phyloP scores from a whole-genome alignment of 2,797 vertebrate species.

The Sardinella longiceps region DNA sequence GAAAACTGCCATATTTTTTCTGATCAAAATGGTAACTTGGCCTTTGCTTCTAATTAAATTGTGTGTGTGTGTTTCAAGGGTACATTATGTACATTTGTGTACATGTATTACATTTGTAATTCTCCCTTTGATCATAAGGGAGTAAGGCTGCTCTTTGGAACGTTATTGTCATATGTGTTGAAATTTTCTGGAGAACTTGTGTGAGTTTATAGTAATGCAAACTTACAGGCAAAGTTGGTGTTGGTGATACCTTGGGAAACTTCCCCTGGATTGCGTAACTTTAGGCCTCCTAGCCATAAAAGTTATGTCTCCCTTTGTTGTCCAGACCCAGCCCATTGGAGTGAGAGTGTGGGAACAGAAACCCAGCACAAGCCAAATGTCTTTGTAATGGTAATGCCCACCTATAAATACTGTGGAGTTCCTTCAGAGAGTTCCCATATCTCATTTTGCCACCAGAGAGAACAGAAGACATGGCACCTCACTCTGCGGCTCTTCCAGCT shows the following conservation, averaged over 20 bases:
- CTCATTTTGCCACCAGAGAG: slow-evolving; percentile 47
- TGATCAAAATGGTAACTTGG: not conserved
- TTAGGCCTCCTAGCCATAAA: slow-evolving; percentile 64
- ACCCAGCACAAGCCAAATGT: slow-evolving; percentile 66
- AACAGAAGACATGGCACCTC: slow-evolving; percentile 80
- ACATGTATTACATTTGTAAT: not conserved
- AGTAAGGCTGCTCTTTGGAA: not conserved
- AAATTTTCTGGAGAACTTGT: not conserved
- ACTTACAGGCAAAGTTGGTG: not conserved
- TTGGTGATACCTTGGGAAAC: slow-evolving; percentile 70
- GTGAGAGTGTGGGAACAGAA: slow-evolving; percentile 81
- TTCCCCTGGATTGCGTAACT: slow-evolving; percentile 60
- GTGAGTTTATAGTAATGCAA: not conserved
- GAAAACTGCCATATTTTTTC: not conserved
- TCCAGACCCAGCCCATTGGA: slow-evolving; percentile 69
- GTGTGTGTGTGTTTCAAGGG: not conserved
- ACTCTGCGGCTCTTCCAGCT: slow-evolving; percentile 66
- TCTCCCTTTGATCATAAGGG: not conserved
- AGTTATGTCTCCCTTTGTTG: slow-evolving; percentile 74
- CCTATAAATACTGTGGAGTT: slow-evolving; percentile 69
- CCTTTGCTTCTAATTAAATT: not conserved
- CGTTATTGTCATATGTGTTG: not conserved
- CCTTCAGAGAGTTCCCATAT: slow-evolving; percentile 58
- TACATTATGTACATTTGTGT: not conserved
- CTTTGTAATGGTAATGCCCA: slow-evolving; percentile 77